Percentiles rank a stretch among this genome's conserved stretches.
phyloP scores from a whole-genome alignment of 1,140 invertebrate genomes.

The Zaprionus kolodkinae region DNA sequence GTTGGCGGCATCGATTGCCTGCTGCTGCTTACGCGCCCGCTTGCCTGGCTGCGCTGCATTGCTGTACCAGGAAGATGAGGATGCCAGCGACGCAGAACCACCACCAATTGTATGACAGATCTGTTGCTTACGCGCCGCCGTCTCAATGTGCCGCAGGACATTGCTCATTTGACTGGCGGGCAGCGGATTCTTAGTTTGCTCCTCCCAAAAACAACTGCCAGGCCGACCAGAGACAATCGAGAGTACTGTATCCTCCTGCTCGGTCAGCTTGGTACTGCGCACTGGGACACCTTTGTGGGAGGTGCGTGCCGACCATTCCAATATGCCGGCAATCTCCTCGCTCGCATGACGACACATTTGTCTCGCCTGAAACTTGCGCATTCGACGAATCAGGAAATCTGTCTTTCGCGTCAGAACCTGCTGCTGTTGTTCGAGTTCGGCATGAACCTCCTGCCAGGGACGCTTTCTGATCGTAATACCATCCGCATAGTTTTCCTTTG shows the following conservation, averaged over 20 bases:
- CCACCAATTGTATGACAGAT: slow-evolving; percentile 76
- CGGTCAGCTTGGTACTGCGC: slow-evolving; percentile 71
- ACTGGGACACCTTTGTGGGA: slow-evolving; percentile 62
- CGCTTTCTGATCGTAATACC: slow-evolving; percentile 4
- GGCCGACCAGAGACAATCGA: slow-evolving; percentile 65
- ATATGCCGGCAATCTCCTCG: slow-evolving; percentile 89
- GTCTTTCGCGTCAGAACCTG: slow-evolving; percentile 88
- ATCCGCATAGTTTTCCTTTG: slow-evolving; percentile 13
- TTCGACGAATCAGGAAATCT: slow-evolving; percentile 89
- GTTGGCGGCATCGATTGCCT: slow-evolving; percentile 10
- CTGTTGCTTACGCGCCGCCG: slow-evolving; percentile 68
- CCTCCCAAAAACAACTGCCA: slow-evolving; percentile 54
- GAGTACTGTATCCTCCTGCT: slow-evolving; percentile 60
- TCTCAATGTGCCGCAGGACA: slow-evolving; percentile 71
- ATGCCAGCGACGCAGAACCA: slow-evolving; percentile 67
- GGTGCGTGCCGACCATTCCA: slow-evolving; percentile 88
- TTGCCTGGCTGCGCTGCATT: slow-evolving; percentile 49
- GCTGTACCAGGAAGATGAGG: slow-evolving; percentile 66
- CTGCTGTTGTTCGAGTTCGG: slow-evolving; percentile 85
- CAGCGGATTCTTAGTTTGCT: slow-evolving; percentile 66
- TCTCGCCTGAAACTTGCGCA: slow-evolving; percentile 90
- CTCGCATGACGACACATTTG: slow-evolving; percentile 90
- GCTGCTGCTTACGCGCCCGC: slow-evolving; percentile 57
- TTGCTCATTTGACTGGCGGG: slow-evolving; percentile 71
- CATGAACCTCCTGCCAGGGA: slow-evolving; percentile 55